phyloP scores from a whole-genome alignment of 1,140 invertebrate species.

The Pissodes strobi region DNA sequence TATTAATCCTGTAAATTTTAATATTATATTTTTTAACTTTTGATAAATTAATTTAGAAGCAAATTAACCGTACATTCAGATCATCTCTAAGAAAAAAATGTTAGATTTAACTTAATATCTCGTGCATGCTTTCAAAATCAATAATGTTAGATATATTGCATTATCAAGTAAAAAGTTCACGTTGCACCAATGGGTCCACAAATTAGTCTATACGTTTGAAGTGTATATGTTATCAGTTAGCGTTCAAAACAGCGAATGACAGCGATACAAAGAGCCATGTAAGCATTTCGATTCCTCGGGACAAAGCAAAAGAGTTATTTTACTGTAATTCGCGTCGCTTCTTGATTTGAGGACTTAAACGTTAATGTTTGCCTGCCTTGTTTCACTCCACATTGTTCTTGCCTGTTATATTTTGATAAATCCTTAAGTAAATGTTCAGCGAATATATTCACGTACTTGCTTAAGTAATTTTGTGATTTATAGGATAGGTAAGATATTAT shows the following conservation, averaged over 20 bases:
- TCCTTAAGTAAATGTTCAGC: slow-evolving; percentile 1
- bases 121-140: background rate
- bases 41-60: too few relatives aligned
- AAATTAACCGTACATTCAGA: too few relatives aligned
- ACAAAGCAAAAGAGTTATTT: slow-evolving; percentile 26
- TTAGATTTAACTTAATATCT: too few relatives aligned
- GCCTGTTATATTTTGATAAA: slow-evolving; percentile 30
- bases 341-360: slow-evolving; percentile 33
- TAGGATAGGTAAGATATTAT: too few relatives aligned
- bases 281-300: slow-evolving; percentile 29
- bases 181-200: slow-evolving; percentile 9
- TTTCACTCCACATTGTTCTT: slow-evolving; percentile 32
- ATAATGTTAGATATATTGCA: background rate
- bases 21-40: too few relatives aligned
- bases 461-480: too few relatives aligned
- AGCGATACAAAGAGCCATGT: slow-evolving; percentile 33
- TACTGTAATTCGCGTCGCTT: slow-evolving; percentile 22
- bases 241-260: slow-evolving; percentile 28
- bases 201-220: slow-evolving; percentile 36
- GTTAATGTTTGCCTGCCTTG: slow-evolving; percentile 28
- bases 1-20: too few relatives aligned
- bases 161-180: background rate
- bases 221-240: slow-evolving; percentile 36
- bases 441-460: slow-evolving; percentile 7
- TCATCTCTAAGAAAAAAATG: too few relatives aligned